Evolutionary conservation across 2,797 vertebrate species (phyloP).

Genomic region (Erithacus rubecula): DNA sequence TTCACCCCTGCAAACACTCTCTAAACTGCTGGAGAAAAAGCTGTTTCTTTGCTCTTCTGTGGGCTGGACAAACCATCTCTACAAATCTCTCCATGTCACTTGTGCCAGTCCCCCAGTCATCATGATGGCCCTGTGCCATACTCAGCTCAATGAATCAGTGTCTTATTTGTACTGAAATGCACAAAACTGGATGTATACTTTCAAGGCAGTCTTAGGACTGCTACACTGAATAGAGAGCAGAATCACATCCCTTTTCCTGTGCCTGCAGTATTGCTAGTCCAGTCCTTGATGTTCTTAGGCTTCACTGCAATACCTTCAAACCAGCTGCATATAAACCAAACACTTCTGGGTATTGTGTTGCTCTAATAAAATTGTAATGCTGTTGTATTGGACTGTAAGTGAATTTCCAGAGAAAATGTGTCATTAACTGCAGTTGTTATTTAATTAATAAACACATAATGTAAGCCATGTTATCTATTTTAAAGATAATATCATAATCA

Average conservation of each 20-base stretch:
- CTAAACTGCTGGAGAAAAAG: background rate
- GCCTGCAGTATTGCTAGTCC: background rate
- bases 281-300: background rate
- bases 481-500: background rate
- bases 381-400: background rate
- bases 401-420: background rate
- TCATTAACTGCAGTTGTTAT: background rate
- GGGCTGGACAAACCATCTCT: background rate
- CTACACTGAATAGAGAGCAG: background rate
- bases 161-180: background rate
- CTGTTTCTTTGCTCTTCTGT: background rate
- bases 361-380: background rate
- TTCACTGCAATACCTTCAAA: background rate
- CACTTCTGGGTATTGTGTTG: background rate
- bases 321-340: background rate
- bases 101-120: rapidly evolving
- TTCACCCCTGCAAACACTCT: background rate
- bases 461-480: background rate
- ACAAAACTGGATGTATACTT: background rate
- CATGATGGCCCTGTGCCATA: background rate
- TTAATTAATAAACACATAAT: background rate
- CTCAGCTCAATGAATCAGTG: background rate
- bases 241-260: background rate
- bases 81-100: background rate
- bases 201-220: background rate